Conservation (phyloP, 2,113 vertebrate species). For the Ageneiosus marmoratus region DNA sequence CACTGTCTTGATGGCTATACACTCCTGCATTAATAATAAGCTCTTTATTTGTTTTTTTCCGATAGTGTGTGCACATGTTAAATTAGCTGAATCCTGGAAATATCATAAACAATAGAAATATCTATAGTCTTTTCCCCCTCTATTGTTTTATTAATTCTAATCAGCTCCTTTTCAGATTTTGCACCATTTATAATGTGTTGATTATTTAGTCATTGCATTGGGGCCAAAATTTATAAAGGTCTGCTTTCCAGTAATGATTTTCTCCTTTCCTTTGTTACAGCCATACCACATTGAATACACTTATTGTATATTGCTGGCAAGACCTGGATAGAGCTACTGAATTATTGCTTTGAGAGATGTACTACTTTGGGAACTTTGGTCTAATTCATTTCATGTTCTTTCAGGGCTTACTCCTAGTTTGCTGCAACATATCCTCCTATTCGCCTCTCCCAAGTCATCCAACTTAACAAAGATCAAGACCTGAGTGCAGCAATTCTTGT, state of each 20-base stretch:
- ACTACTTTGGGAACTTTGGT: neutral
- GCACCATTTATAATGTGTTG: constrained; percentile 44
- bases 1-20: constrained; percentile 17
- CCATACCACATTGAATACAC: neutral
- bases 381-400: neutral
- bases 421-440: neutral
- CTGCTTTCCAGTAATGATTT: constrained; percentile 49
- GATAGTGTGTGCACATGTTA: constrained; percentile 29
- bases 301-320: neutral
- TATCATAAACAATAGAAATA: constrained; percentile 32
- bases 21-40: constrained; percentile 41
- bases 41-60: constrained; percentile 32
- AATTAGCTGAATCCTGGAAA: constrained; percentile 45
- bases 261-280: neutral
- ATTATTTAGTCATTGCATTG: constrained; percentile 35
- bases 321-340: neutral
- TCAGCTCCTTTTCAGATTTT: constrained; percentile 24
- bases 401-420: neutral
- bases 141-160: constrained; percentile 16
- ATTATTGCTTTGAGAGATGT: neutral
- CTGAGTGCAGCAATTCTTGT: neutral
- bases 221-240: constrained; percentile 2
- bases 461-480: neutral
- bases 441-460: neutral
- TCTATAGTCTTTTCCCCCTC: neutral